Evolutionary conservation across 2,113 vertebrate genomes (phyloP), one percentile per base, ranked within the genome.

Genomic region (Chitala chitala): DNA sequence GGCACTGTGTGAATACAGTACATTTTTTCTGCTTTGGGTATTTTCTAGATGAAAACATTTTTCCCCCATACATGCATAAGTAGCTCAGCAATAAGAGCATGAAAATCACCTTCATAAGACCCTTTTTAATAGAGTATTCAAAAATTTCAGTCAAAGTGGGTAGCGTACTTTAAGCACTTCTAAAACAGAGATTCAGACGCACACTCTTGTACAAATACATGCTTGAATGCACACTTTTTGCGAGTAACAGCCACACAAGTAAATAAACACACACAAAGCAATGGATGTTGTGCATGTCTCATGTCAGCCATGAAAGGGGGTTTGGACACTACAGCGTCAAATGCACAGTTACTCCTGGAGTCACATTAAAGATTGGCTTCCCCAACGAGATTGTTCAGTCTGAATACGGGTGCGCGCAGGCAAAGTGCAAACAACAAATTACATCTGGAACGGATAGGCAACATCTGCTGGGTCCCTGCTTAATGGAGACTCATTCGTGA

Each of bases 401-500:
- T n/a, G 36, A 68, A 68, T 74, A 65, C 42, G 6, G 7, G 36
- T 68, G 31, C 31, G 56, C 26, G 12, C 20, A 72, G 5, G 40
- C 56, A 73, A 50, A 70, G 4, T 12, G 10, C 26, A 73, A 73
- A 63, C 22, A 63, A 26, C 9, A 74, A 40, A 74, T 20, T 44
- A 73, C 61, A 26, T 20, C 38, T 73, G 44, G 44, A 50, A 10
- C 12, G 22, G 71, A 50, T 46, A 33, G 4, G 26, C 7, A 26
- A 17, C 1, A 48, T 33, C 56, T 50, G 42, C 44, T 50, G 24
- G 50, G 71, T 4, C 15, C 61, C 9, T 22, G 17, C 51, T 61
- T 73, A 73, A 73, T 73, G 20, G 56, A 63, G 44, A 50, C 40
- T 73, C 26, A 48, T 73, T 50, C 31, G 38, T 26, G 12, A 64